phyloP scores from a whole-genome alignment of 2,797 vertebrate species.

The Poeciliopsis paucimaculata region DNA sequence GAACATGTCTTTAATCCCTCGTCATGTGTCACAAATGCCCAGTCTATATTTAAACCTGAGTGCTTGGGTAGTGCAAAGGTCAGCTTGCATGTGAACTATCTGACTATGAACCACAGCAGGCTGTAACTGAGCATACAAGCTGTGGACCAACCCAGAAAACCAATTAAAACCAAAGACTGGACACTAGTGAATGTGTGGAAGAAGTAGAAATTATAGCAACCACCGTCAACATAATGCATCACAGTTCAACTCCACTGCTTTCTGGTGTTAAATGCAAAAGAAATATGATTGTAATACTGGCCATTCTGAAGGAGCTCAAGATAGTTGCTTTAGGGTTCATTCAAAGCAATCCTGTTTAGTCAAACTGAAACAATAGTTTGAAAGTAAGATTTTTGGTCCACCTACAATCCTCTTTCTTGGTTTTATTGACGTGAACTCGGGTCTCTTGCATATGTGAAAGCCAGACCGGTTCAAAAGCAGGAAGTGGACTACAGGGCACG shows the following conservation, averaged over 20 bases:
- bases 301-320: neutral
- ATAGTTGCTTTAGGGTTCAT: neutral
- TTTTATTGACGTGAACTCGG: no score
- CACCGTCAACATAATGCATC: neutral
- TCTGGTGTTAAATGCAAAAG: no score
- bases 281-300: neutral
- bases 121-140: neutral
- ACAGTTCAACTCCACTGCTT: neutral
- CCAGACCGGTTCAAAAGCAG: no score
- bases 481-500: no score
- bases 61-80: constrained; percentile 47
- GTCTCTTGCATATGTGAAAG: no score
- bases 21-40: constrained; percentile 44
- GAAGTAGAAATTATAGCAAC: neutral
- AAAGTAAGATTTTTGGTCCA: no score
- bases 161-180: neutral
- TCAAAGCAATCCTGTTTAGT: no score
- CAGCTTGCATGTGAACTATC: constrained; percentile 31
- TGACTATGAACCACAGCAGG: constrained; percentile 6
- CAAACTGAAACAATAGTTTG: no score
- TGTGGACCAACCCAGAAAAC: neutral
- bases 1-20: constrained; percentile 59
- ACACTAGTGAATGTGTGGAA: neutral
- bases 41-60: constrained; percentile 74
- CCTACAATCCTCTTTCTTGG: no score